Percentiles rank a stretch among this genome's conserved stretches.
Conservation (phyloP, 2,888 invertebrate species). For the Scaptomyza tumidula region DNA sequence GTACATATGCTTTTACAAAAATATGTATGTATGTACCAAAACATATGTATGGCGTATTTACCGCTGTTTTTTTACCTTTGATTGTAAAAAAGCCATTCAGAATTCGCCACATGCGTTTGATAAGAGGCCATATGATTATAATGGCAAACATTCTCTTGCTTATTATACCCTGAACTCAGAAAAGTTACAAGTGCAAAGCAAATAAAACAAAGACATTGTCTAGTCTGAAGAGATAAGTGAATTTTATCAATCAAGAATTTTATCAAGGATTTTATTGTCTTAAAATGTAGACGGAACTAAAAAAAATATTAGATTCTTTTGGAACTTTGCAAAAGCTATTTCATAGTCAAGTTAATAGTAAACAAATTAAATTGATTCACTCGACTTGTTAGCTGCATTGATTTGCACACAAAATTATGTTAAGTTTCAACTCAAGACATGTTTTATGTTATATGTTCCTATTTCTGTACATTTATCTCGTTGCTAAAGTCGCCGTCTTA, state of each 20-base stretch:
- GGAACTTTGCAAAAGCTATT: background rate
- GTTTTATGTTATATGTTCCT: slow-evolving; percentile 12
- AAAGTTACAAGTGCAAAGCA: background rate
- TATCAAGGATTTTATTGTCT: background rate
- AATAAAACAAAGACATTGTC: background rate
- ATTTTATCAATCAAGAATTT: background rate
- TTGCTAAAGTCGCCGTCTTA: slow-evolving; percentile 20
- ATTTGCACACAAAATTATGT: background rate
- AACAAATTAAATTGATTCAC: no score
- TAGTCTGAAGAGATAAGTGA: background rate
- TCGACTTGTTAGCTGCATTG: background rate
- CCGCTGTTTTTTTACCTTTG: slow-evolving; percentile 38
- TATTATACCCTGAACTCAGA: background rate
- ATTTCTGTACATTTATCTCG: slow-evolving; percentile 30
- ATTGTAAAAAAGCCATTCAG: slow-evolving; percentile 10
- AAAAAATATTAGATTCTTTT: background rate
- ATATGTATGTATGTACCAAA: no score
- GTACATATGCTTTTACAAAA: no score
- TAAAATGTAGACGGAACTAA: background rate
- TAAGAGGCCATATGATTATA: slow-evolving; percentile 10
- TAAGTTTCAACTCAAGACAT: background rate
- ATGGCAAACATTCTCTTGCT: background rate
- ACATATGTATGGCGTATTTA: background rate
- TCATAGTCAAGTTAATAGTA: background rate
- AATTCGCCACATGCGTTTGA: slow-evolving; percentile 18